Evolutionary conservation across 2,797 vertebrate species (phyloP), one percentile per base, ranked within the genome.

Genomic region (Melanotaenia pygmaea): DNA sequence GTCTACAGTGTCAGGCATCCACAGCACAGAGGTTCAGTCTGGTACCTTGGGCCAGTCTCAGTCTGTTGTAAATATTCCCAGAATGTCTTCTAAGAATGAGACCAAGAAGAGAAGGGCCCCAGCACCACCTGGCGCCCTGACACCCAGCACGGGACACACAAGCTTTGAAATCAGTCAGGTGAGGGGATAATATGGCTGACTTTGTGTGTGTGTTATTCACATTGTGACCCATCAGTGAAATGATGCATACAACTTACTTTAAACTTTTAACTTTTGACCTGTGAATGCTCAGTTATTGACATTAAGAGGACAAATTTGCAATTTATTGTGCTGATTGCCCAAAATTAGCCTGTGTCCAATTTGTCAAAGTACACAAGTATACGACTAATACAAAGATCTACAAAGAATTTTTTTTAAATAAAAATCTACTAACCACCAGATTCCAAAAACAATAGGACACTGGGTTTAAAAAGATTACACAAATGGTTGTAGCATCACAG

Each of bases 61-160:
- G 64, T 99, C 98, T 0, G 94, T 96, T 66, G 93, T 93, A 83
- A 97, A 94, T 89, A 91, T 98, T 90, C 93, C 95, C 1, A 95
- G 92, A 77, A 87, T 94, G 80, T 91, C 94, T 64, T 91, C 93
- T 66, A 96, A 93, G 53, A 84, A 90, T n/a, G 94, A 98, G 66
- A 84, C 93, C 64, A 99, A 98, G 77, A 99, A 99, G 81, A 94
- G 96, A 32, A 95, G 95, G 54, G 97, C 98, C 6, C 98, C 97
- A 4, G 94, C 90, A 50, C 96, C 96, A 0, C 96, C 96, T 0
- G 81, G 66, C 62, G 61, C 68, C n/a, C 74, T 69, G 10, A 74
- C 76, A 60, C 69, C 85, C 64, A 64, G 61, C 24, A 51, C 76
- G 70, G 77, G 43, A 62, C 67, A 87, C 30, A n/a, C 69, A 37